These are phyloP conservation scores for Hyla sarda DNA, from an alignment of 2,113 vertebrate species.

Conservation along the genomic window DNA sequence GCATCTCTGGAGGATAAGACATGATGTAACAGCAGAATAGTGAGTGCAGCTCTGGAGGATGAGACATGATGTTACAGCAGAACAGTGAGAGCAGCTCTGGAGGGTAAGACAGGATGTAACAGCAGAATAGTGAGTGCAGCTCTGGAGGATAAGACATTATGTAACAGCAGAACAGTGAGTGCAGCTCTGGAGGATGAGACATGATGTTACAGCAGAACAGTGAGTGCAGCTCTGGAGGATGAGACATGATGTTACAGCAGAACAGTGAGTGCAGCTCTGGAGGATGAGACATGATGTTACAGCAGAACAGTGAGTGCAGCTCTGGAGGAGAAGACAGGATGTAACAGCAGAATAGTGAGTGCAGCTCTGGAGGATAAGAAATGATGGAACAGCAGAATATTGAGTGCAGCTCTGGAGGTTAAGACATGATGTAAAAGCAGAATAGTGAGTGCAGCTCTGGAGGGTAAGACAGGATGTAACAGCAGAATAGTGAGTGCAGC, in stretches of 20 bases:
- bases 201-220: not conserved
- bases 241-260: not conserved
- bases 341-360: not conserved
- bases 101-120: slow-evolving; percentile 60
- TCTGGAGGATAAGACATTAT: too few relatives aligned
- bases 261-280: not conserved
- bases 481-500: not conserved
- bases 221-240: not conserved
- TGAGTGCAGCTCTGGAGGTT: not conserved
- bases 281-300: not conserved
- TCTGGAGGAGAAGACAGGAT: too few relatives aligned
- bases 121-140: not conserved
- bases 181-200: not conserved
- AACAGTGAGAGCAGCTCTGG: slow-evolving; percentile 99
- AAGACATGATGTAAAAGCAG: not conserved
- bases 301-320: not conserved
- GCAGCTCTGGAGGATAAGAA: not conserved
- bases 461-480: not conserved
- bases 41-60: not conserved
- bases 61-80: slow-evolving; percentile 82
- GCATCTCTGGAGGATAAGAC: not conserved
- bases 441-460: not conserved
- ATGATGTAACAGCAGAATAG: not conserved
- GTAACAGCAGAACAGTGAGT: not conserved
- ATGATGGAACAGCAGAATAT: not conserved